phyloP scores from a whole-genome alignment of 2,113 vertebrate genomes.

The Neoarius graeffei region DNA sequence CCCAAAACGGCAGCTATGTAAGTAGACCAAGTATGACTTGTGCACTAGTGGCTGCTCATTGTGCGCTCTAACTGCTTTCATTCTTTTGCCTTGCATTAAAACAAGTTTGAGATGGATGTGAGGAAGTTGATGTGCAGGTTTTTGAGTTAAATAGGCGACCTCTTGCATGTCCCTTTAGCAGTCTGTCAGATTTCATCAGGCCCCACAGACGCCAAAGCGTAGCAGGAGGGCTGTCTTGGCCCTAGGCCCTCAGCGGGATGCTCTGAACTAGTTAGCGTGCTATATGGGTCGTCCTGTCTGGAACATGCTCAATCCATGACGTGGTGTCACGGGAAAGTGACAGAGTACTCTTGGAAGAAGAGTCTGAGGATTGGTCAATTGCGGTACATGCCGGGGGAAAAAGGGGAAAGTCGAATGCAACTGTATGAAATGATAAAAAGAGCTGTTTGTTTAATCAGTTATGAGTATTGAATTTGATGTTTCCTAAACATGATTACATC shows the following conservation, averaged over 20 bases:
- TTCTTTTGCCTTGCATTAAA: neutral
- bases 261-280: slow-evolving; percentile 43
- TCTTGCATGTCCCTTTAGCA: slow-evolving; percentile 32
- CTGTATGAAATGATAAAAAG: neutral
- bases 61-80: neutral
- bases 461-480: neutral
- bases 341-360: neutral
- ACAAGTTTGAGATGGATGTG: neutral
- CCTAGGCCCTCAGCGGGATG: slow-evolving; percentile 52
- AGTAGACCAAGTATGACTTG: slow-evolving; percentile 23
- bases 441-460: neutral
- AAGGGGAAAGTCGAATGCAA: neutral
- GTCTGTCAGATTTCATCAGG: slow-evolving; percentile 71
- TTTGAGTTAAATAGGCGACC: slow-evolving; percentile 42
- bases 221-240: slow-evolving; percentile 58
- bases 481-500: neutral
- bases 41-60: neutral
- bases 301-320: slow-evolving; percentile 41
- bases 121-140: slow-evolving; percentile 34
- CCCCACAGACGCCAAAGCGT: slow-evolving; percentile 49
- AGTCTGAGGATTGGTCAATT: neutral
- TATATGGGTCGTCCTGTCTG: slow-evolving; percentile 69
- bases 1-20: slow-evolving; percentile 76
- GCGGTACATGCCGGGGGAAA: neutral
- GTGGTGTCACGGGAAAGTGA: slow-evolving; percentile 20